phyloP scores from a whole-genome alignment of 2,888 invertebrate species.

The Oscheius sp. region DNA sequence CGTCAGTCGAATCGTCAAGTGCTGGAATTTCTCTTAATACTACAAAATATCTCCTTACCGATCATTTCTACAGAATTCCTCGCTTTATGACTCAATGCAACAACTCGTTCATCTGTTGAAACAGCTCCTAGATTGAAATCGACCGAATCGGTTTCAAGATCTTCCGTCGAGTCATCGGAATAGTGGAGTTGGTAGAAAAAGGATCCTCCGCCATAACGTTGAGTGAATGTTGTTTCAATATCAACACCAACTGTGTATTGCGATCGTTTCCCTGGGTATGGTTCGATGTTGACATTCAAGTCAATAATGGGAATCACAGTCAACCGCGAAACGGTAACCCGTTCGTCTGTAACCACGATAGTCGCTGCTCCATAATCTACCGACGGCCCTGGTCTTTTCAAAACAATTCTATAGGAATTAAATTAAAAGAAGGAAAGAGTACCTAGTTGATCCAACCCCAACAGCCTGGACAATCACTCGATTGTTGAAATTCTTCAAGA shows the following conservation, averaged over 20 bases:
- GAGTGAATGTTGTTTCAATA: constrained; percentile 36
- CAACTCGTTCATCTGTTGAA: constrained; percentile 49
- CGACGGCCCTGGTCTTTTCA: constrained; percentile 39
- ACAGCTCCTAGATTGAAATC: constrained; percentile 50
- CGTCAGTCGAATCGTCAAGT: constrained; percentile 32
- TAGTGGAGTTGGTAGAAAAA: constrained; percentile 53
- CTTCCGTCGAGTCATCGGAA: constrained; percentile 56
- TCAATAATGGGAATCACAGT: constrained; percentile 40
- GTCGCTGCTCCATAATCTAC: constrained; percentile 46
- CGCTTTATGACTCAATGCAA: constrained; percentile 51
- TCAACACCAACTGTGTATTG: constrained; percentile 38
- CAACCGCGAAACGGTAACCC: constrained; percentile 36
- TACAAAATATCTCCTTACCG: constrained; percentile 25
- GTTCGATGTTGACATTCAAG: constrained; percentile 39
- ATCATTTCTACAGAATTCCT: constrained; percentile 47
- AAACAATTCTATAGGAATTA: constrained; percentile 34
- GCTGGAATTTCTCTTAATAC: constrained; percentile 29
- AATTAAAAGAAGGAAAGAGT: background rate
- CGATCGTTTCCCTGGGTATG: constrained; percentile 15
- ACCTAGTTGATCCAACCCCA: constrained; percentile 46
- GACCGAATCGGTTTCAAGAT: constrained; percentile 41
- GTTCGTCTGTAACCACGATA: constrained; percentile 42
- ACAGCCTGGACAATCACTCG: constrained; percentile 49
- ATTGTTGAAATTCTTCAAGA: constrained; percentile 40
- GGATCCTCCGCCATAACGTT: constrained; percentile 51